Evolutionary conservation across 2,113 vertebrate species (phyloP), one percentile per base, ranked within the genome.

Genomic region (Alethe castanea): DNA sequence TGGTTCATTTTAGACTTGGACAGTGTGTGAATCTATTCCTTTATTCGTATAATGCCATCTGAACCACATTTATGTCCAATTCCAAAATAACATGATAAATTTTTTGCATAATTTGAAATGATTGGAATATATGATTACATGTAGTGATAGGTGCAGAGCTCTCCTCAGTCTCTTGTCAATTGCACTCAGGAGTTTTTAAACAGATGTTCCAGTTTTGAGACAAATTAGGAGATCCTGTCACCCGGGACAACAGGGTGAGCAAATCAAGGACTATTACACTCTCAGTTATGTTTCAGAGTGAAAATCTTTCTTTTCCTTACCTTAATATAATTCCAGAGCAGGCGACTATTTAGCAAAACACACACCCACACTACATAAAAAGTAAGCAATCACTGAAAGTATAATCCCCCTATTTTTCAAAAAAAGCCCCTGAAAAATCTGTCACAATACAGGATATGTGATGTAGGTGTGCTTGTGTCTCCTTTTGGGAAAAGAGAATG

Each of bases 361-460:
- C 8, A 25, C 12, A 25, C 1, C 2, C 0, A 2, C 2, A 31
- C 19, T 24, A 54, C 1, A 1, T 22, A 38, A 62, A 33, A 73
- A 26, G 11, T 40, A 66, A 52, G 42, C 29, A 67, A 72, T 36
- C 10, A 52, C 24, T 50, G 40, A 15, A 76, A 81, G n/a, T n/a
- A 23, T 66, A 45, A 12, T 36, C 1, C 9, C 14, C 31, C 42
- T 36, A 7, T 23, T 59, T 45, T 67, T 72, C 7, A 1, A 6
- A 29, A 29, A 35, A 61, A 72, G 22, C 2, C 2, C 40, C 19
- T 45, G 17, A 38, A 28, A 81, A 61, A 61, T 25, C 18, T 72
- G 7, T 77, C 29, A 31, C 22, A 76, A 19, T 11, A 77, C 5
- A 28, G 8, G 15, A 33, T 40, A 45, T 18, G 7, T 56, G 17